Conservation (phyloP, 2,113 vertebrate genomes). For the Ondatra zibethicus region DNA sequence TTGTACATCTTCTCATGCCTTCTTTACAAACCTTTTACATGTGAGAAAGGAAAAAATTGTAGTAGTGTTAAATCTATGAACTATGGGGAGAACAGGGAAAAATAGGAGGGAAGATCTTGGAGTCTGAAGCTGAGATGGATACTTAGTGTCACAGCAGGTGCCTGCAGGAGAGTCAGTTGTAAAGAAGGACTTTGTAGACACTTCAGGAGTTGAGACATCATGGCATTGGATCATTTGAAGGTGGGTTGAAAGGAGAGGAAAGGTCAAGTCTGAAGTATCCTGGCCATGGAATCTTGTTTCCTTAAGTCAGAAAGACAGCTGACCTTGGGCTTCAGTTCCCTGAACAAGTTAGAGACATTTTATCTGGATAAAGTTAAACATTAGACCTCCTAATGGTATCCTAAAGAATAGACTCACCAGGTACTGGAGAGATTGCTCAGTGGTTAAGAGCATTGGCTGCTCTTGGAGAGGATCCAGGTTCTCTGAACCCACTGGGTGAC, state of each 20-base stretch:
- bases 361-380: background rate
- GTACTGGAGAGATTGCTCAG: background rate
- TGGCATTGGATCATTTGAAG: background rate
- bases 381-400: background rate
- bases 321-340: background rate
- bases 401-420: background rate
- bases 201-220: background rate
- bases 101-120: background rate
- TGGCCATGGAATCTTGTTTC: background rate
- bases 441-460: background rate
- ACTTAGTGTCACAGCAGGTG: background rate
- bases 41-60: background rate
- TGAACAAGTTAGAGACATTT: background rate
- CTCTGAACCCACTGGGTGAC: background rate
- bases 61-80: background rate
- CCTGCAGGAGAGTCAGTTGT: background rate
- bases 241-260: background rate
- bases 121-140: background rate
- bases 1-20: fast-evolving
- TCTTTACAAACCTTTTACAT: background rate
- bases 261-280: too few relatives aligned
- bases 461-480: background rate
- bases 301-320: background rate
- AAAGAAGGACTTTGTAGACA: background rate
- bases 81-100: too few relatives aligned